Conservation (phyloP, 2,797 vertebrate genomes). For the Stomatorhinus walkeri region DNA sequence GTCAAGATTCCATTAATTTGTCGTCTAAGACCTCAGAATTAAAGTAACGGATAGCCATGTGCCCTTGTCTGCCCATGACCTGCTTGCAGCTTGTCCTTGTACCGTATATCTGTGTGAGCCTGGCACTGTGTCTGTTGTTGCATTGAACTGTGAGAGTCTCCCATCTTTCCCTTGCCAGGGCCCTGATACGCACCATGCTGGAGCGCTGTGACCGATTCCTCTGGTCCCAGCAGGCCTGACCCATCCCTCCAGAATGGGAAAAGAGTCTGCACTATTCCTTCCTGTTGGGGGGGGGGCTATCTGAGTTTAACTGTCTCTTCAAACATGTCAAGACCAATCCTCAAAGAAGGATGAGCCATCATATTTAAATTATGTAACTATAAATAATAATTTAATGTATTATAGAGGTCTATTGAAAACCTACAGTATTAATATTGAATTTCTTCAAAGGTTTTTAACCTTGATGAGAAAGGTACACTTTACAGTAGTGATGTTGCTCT, state of each 20-base stretch:
- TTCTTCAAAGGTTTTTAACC: not conserved
- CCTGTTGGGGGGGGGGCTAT: not conserved
- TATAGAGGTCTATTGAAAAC: not conserved
- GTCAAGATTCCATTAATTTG: not conserved
- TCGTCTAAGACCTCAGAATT: not conserved
- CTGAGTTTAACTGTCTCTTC: not conserved
- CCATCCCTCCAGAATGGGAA: not conserved
- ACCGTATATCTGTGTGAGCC: not conserved
- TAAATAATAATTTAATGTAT: not conserved
- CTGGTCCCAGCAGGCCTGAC: conserved; percentile 89
- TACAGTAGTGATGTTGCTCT: not conserved
- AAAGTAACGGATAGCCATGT: not conserved
- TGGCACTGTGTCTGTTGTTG: not conserved
- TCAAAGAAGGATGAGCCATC: not conserved
- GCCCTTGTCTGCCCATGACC: not conserved
- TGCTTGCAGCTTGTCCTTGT: not conserved
- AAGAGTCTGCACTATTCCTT: not conserved
- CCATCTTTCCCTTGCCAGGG: conserved; percentile 56
- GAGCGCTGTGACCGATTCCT: conserved; percentile 94
- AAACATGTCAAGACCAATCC: not conserved
- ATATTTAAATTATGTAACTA: conserved; percentile 1
- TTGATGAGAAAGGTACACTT: not conserved
- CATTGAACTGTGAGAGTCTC: not conserved
- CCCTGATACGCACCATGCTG: conserved; percentile 89
- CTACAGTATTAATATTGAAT: conserved; percentile 6